Evolutionary conservation across 2,113 vertebrate genomes (phyloP), one percentile per base, ranked within the genome.

Genomic region (Charadrius vociferus): DNA sequence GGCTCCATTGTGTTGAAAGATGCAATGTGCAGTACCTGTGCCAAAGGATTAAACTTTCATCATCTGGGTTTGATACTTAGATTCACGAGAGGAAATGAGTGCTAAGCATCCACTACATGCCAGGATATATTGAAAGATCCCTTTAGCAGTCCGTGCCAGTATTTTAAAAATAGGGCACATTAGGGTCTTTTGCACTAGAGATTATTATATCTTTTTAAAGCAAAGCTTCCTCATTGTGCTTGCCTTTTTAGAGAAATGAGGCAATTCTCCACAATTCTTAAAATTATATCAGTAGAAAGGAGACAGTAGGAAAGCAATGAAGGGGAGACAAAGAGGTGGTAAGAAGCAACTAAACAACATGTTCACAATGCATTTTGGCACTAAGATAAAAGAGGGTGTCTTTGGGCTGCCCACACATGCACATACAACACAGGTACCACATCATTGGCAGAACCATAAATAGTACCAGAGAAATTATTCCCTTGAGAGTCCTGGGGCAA

Each of bases 1-100:
- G 71, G 50, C 32, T 95, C 45, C 59, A 56, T 91, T 96, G 71
- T 81, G 92, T 47, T 81, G 94, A 95, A 91, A 93, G 89, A 82
- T 82, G 81, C 81, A 85, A 73, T 30, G 36, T 58, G 39, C 70
- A 75, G 81, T 86, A 93, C 94, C 88, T 93, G 77, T 94, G 95
- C 96, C 97, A 96, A 90, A 93, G 85, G 94, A 96, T 96, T 97
- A 95, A 96, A 93, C 61, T 96, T 93, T 93, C 94, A 87, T 95
- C 95, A 82, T 97, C 88, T 94, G 92, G 87, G 81, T 90, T 93
- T 95, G 93, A 96, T 94, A 75, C 67, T 84, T 68, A 53, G 49
- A 86, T 52, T 94, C 92, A 84, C 3, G 23, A 93, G 75, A 95
- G 92, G 90, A 97, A 97, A 93, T 75, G 47, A 96, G 94, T 81